Base-by-base conservation (phyloP, 2,888 invertebrate species). In the Drosophila basisetae region DNA sequence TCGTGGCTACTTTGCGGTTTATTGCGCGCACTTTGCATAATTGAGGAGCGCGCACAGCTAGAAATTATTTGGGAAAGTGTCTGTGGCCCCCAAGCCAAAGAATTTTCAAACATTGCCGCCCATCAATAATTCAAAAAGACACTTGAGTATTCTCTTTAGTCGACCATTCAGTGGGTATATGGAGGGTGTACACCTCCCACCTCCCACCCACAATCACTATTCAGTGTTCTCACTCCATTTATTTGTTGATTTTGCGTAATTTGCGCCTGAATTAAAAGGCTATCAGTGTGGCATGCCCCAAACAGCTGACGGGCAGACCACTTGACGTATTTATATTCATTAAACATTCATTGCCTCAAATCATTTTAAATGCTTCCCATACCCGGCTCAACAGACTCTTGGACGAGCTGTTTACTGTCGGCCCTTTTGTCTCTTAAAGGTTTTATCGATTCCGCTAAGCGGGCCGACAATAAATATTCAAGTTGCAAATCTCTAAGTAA, bases 21-120 rank as follows among this genome's bases (percentile, higher is more conserved):
- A 82, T 89, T 88, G 80, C 82, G 83, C 78, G 77, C 83, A 83
- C 90, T 91, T 85, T 89, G 90, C 90, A 89, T 91, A 91, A 90
- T 91, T 89, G 80, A 84, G 79, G 47, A 61, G 68, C 66, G 73
- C 47, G 58, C 53, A 71, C 47, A 73, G 80, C 71, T 75, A 62
- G 67, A 87, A 87, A 80, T 84, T 79, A 82, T 84, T 84, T 79
- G 69, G 81, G 79, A 55, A 72, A 74, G 63, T 63, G 67, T 61
- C 76, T 71, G 53, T 18, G 11, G 28, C 37, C 50, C 31, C 18
- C 28, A 35, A 43, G 66, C 78, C 56, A 50, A 62, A 68, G 70
- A 68, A 70, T 82, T 76, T 79, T 78, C 80, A 68, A 71, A 73
- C 71, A 68, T 59, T 68, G 56, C 59, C 58, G 60, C 52, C 73